A percentile compares a stretch with the other conserved stretches of the same genome.
These are phyloP conservation scores for Apamea sordens DNA, from an alignment of 2,888 invertebrate species.

Conservation along the genomic window DNA sequence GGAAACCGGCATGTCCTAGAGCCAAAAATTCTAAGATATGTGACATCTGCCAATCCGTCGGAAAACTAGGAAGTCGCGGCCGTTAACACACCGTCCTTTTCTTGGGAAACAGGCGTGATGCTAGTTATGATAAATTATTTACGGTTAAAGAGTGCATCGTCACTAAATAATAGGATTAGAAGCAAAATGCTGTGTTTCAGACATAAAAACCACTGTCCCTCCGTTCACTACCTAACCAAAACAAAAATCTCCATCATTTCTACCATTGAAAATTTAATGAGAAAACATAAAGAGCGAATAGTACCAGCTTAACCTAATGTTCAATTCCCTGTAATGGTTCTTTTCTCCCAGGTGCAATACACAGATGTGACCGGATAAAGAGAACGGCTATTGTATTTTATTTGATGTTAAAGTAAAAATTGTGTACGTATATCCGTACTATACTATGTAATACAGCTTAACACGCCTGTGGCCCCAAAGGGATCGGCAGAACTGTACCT, in stretches of 20 bases:
- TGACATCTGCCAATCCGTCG: too few relatives aligned
- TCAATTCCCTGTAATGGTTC: conserved; percentile 33
- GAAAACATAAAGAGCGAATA: conserved; percentile 9
- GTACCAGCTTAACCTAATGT: conserved; percentile 10
- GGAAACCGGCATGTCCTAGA: too few relatives aligned
- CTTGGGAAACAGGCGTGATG: background rate
- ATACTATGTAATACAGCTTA: too few relatives aligned
- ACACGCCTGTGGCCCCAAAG: too few relatives aligned
- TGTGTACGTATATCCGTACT: background rate
- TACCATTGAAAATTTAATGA: conserved; percentile 4
- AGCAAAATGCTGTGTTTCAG: background rate
- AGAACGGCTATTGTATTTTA: conserved; percentile 29
- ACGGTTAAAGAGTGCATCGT: background rate
- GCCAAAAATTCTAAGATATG: too few relatives aligned
- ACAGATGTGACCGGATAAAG: conserved; percentile 40
- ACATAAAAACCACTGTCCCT: background rate
- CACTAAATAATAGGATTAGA: background rate
- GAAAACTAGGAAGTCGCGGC: too few relatives aligned
- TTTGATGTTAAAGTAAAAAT: background rate
- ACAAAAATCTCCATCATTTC: background rate
- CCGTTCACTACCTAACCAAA: background rate
- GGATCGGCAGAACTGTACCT: too few relatives aligned
- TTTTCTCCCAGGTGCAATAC: conserved; percentile 36
- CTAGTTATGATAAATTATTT: background rate
- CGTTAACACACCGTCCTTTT: too few relatives aligned